Evolutionary conservation across 2,888 invertebrate species (phyloP).

Genomic region (Pimpla rufipes): DNA sequence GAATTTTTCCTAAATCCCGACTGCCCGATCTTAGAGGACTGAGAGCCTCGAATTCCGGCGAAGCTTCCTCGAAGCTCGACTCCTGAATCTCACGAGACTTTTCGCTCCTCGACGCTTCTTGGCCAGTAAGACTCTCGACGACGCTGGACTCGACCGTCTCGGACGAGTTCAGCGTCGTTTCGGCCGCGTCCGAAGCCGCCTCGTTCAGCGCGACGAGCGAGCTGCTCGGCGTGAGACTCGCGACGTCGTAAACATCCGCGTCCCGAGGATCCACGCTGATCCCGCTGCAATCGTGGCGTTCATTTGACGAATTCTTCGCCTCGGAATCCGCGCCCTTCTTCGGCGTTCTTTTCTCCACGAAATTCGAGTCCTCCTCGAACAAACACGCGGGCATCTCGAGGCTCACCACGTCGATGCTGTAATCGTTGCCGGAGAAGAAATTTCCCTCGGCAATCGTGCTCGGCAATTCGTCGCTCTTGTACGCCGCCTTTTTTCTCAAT

Average conservation of each 20-base stretch:
- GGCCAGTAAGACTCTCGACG: background rate
- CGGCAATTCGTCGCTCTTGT: conserved; percentile 53
- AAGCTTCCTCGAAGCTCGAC: conserved; percentile 35
- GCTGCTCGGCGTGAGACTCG: conserved; percentile 59
- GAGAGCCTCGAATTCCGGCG: conserved; percentile 53
- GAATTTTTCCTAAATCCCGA: background rate
- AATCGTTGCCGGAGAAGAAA: conserved; percentile 69
- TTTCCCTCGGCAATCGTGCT: conserved; percentile 60
- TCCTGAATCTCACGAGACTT: background rate
- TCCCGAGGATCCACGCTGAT: conserved; percentile 51
- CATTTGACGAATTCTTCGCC: background rate
- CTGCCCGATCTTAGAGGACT: conserved; percentile 44
- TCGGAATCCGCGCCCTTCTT: conserved; percentile 21
- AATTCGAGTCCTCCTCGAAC: conserved; percentile 72
- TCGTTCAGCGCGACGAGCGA: background rate
- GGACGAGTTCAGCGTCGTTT: background rate
- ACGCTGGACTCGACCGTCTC: background rate
- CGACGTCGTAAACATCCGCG: conserved; percentile 66
- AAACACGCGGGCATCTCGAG: conserved; percentile 70
- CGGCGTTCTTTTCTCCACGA: conserved; percentile 47
- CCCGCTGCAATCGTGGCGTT: conserved; percentile 29
- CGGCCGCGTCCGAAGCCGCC: background rate
- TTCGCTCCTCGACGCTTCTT: conserved; percentile 8
- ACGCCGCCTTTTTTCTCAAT: conserved; percentile 15
- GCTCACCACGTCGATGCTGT: conserved; percentile 71